Base-by-base conservation (phyloP, 2,888 invertebrate species). In the Aplocera efformata region DNA sequence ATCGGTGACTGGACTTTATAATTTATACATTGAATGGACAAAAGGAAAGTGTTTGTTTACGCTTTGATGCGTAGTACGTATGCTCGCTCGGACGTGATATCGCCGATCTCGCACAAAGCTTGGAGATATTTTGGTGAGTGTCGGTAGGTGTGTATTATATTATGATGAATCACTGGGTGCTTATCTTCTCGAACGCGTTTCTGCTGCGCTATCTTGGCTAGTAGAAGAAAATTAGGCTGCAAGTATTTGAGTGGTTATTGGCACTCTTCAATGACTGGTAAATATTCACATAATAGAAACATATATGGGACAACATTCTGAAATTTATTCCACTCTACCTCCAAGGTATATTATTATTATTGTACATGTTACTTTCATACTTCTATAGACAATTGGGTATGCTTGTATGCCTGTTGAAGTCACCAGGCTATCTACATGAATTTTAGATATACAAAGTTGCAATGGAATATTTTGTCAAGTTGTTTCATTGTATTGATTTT, bases 101-200 rank as follows among this genome's bases (percentile, higher is more conserved):
- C 64, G 60, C 64, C 56, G 57, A 64, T 65, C 60, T 59, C 58
- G 57, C 50, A 59, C 58, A 58, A 64, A 64, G 64, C 60, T 63
- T 63, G 61, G 60, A 68, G 67, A 71, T 75, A 79, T 77, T 74
- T 77, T 63, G 79, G 85, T 83, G 59, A 82, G 85, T 83, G 66
- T 57, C 51, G 62, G 61, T 69, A 67, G 56, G 60, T 67, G 65
- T 60, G 60, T 65, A 69, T 69, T 46, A 64, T 69, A 65, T n/a
- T n/a, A 62, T 69, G 74, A 76, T 80, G 83, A 82, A 66, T 83
- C 79, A 83, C 64, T 65, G 57, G 67, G 69, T 68, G 63, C 60
- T 63, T 55, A 57, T 45, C 50, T 52, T 40, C 48, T 40, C 33
- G 38, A 30, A 41, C 41, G 35, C 40, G 44, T 41, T 44, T 44